Evolutionary conservation across 1,140 invertebrate genomes (phyloP).

Genomic region (Dinoponera quadriceps): DNA sequence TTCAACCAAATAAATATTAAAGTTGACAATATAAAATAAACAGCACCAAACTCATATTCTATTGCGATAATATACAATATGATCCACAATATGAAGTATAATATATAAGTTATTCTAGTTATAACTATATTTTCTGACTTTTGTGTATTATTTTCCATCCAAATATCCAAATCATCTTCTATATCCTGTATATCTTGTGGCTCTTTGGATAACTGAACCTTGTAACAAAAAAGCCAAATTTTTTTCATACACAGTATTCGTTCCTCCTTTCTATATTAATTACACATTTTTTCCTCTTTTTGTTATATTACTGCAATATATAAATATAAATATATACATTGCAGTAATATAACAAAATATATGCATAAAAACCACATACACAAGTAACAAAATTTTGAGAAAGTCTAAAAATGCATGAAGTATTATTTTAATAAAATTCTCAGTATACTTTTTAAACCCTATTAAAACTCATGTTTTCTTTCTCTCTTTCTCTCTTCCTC

Average conservation of each 20-base stretch:
- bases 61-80: conserved; percentile 90
- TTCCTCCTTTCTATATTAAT: not conserved
- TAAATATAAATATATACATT: too few relatives aligned
- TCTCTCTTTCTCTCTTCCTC: too few relatives aligned
- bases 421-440: too few relatives aligned
- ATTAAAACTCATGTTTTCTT: too few relatives aligned
- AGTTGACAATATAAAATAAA: conserved; percentile 93
- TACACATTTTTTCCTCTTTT: not conserved
- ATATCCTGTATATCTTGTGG: conserved; percentile 72
- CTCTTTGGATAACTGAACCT: conserved; percentile 29
- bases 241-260: not conserved
- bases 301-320: not conserved
- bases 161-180: conserved; percentile 74
- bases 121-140: conserved; percentile 67
- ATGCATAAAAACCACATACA: too few relatives aligned
- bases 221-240: not conserved
- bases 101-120: conserved; percentile 70
- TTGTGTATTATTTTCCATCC: conserved; percentile 73
- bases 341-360: too few relatives aligned
- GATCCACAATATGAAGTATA: conserved; percentile 89
- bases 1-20: conserved; percentile 94
- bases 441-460: too few relatives aligned
- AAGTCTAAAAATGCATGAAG: too few relatives aligned
- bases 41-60: conserved; percentile 94
- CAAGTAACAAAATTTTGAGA: too few relatives aligned